Evolutionary conservation across 2,888 invertebrate species (phyloP).

Genomic region (Ennomos fuscantarius): DNA sequence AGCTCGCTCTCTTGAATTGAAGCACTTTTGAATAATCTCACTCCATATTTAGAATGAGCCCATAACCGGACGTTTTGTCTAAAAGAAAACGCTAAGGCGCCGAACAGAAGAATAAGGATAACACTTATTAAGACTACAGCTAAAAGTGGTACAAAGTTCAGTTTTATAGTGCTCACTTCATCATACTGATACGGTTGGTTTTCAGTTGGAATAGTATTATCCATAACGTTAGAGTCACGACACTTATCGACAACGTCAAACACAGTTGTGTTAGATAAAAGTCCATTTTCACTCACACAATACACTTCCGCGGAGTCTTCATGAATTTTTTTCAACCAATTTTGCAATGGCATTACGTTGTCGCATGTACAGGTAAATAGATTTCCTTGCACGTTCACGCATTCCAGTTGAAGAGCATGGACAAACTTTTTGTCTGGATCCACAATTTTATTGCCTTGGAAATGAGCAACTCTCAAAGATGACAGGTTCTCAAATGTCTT

Average conservation of each 20-base stretch:
- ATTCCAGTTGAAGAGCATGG: constrained; percentile 85
- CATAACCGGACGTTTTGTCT: constrained; percentile 92
- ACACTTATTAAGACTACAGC: constrained; percentile 90
- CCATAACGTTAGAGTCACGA: constrained; percentile 74
- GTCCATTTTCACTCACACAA: constrained; percentile 84
- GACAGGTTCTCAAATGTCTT: constrained; percentile 90
- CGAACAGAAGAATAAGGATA: constrained; percentile 88
- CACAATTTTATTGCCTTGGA: constrained; percentile 91
- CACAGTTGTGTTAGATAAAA: constrained; percentile 72
- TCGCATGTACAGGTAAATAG: constrained; percentile 92
- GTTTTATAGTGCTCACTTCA: constrained; percentile 87
- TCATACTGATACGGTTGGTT: constrained; percentile 87
- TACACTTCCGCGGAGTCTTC: constrained; percentile 88
- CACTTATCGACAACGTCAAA: constrained; percentile 79
- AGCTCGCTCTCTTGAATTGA: constrained; percentile 84
- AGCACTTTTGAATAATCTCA: constrained; percentile 89
- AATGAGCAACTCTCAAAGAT: constrained; percentile 88
- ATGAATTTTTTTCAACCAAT: constrained; percentile 88
- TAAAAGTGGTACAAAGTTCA: constrained; percentile 89
- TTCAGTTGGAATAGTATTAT: constrained; percentile 85
- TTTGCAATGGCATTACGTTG: constrained; percentile 87
- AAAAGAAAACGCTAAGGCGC: constrained; percentile 90
- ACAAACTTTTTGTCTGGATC: constrained; percentile 88
- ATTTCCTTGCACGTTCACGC: constrained; percentile 89
- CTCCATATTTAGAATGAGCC: constrained; percentile 92